phyloP scores from a whole-genome alignment of 2,888 invertebrate species.

The Acanthoscelides obtectus region DNA sequence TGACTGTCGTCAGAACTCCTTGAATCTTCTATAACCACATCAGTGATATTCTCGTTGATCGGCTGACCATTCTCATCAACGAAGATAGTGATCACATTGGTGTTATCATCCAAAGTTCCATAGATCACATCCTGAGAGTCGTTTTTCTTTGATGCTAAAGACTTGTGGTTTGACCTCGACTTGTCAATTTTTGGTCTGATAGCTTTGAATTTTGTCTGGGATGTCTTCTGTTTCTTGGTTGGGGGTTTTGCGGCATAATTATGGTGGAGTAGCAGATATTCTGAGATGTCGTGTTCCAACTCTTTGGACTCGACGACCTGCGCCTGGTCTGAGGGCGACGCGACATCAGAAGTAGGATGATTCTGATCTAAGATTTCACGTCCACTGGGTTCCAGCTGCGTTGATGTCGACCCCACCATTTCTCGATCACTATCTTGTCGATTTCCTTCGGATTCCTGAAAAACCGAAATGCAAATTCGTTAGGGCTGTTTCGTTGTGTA shows the following conservation, averaged over 20 bases:
- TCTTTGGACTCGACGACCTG: slow-evolving; percentile 28
- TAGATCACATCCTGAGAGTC: slow-evolving; percentile 52
- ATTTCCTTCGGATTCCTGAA: slow-evolving; percentile 47
- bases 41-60: slow-evolving; percentile 28
- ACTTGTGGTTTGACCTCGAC: neutral
- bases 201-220: neutral
- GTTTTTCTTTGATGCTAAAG: neutral
- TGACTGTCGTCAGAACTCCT: slow-evolving; percentile 29
- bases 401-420: slow-evolving; percentile 86
- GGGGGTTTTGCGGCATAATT: slow-evolving; percentile 38
- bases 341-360: slow-evolving; percentile 7
- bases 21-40: slow-evolving; percentile 10
- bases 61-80: slow-evolving; percentile 56
- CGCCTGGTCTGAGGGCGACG: neutral
- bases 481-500: neutral
- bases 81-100: slow-evolving; percentile 69
- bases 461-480: slow-evolving; percentile 11
- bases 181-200: slow-evolving; percentile 9
- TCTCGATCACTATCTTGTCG: slow-evolving; percentile 56
- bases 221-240: slow-evolving; percentile 8
- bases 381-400: slow-evolving; percentile 78
- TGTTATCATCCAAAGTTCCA: slow-evolving; percentile 67
- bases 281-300: slow-evolving; percentile 36
- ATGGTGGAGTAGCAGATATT: slow-evolving; percentile 42
- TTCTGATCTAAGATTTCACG: slow-evolving; percentile 34